Base-by-base conservation (phyloP, 2,888 invertebrate genomes). In the Axea sp. region DNA sequence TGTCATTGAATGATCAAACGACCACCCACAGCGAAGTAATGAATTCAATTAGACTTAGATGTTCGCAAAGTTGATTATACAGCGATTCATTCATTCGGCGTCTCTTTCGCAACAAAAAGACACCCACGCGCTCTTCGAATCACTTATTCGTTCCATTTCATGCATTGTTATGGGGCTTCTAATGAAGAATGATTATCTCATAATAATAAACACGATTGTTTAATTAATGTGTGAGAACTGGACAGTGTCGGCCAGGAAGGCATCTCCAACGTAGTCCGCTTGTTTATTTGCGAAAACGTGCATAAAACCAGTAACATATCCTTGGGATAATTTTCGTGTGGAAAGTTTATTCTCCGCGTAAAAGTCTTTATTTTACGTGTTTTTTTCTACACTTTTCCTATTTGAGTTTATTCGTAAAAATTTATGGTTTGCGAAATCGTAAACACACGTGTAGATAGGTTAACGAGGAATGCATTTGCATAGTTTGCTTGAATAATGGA, bases 1-100 rank as follows among this genome's bases (percentile, higher is more conserved):
- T n/a, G 12, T 14, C 55, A 33, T 17, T 24, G 14, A 49, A 39
- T 31, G 19, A 57, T 49, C 31, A 53, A 31, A 39, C 24, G 9
- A 7, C 28, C 28, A 31, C 43, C 43, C 43, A 65, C 28, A 17
- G 9, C 8, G 55, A 37, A 37, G 26, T 65, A 65, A 62, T 67
- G 59, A 72, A 75, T 76, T 74, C 72, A 68, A 76, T 76, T 74
- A 69, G 68, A 68, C 53, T 69, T 73, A 65, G 69, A 41, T 37
- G 28, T 30, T 30, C 22, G 15, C 1, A 37, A 47, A 67, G 17
- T 62, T 51, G 39, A 41, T 69, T 73, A 33, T 19, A 4, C 4
- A 19, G n/a, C n/a, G n/a, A n/a, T n/a, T n/a, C n/a, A n/a, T n/a
- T n/a, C n/a, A n/a, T n/a, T 6, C 7, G 24, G 7, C 7, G 2